A percentile compares a stretch with the other conserved stretches of the same genome.
phyloP scores from a whole-genome alignment of 2,888 invertebrate species.

The Melanophora roralis region DNA sequence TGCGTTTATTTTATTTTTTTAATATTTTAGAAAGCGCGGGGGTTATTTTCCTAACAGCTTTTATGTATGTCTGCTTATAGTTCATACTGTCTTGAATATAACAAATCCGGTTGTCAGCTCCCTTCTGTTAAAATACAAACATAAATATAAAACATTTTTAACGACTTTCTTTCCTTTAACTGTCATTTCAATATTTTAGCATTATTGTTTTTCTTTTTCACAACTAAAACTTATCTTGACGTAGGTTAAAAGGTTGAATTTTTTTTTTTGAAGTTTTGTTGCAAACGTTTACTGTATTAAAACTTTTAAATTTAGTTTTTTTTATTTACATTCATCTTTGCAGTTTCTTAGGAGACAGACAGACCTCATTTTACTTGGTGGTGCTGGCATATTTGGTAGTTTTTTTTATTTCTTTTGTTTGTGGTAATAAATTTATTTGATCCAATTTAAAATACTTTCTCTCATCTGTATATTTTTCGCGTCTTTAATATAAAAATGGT shows the following conservation, averaged over 20 bases:
- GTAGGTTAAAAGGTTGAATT: slow-evolving; percentile 60
- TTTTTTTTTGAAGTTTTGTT: slow-evolving; percentile 34
- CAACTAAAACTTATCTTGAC: slow-evolving; percentile 55
- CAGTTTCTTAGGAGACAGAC: slow-evolving; percentile 50
- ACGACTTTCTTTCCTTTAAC: slow-evolving; percentile 56
- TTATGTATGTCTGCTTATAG: slow-evolving; percentile 42
- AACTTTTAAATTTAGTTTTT: slow-evolving; percentile 23
- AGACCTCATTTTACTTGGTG: slow-evolving; percentile 43
- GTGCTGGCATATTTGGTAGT: slow-evolving; percentile 43
- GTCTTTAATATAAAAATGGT: slow-evolving; percentile 19
- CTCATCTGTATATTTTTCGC: slow-evolving; percentile 37
- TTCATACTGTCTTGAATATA: slow-evolving; percentile 32
- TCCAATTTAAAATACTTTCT: slow-evolving; percentile 58
- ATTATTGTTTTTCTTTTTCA: slow-evolving; percentile 37
- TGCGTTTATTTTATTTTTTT: background rate
- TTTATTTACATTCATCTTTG: background rate
- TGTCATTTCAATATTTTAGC: slow-evolving; percentile 58
- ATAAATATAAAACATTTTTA: slow-evolving; percentile 46
- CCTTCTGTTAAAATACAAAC: slow-evolving; percentile 52
- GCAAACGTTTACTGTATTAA: slow-evolving; percentile 47
- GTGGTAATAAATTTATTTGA: slow-evolving; percentile 50
- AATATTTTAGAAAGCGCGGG: slow-evolving; percentile 60
- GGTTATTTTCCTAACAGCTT: slow-evolving; percentile 37
- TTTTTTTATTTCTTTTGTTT: slow-evolving; percentile 2
- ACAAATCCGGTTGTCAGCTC: slow-evolving; percentile 9